Base-by-base conservation (phyloP, 2,113 vertebrate species). In the Hemiscyllium ocellatum region DNA sequence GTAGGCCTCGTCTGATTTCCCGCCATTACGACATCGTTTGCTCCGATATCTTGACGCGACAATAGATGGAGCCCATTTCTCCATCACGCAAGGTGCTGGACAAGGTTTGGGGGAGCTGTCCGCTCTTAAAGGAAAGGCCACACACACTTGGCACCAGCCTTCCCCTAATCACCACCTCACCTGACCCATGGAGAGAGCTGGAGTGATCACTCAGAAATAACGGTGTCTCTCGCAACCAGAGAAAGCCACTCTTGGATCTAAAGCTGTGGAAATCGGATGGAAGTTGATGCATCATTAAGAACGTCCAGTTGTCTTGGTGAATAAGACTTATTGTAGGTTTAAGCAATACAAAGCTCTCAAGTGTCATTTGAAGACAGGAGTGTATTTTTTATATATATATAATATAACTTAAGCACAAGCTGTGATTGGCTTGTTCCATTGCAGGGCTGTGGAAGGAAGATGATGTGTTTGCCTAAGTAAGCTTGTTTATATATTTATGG, bases 401-500 rank as follows among this genome's bases (percentile, higher is more conserved):
- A 8, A 7, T 61, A 7, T 61, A 61, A 61, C 6, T 61, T 61
- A 61, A 61, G 12, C 56, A 61, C 10, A 61, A 7, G 56, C 56
- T 61, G 56, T 1, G 96, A 97, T 96, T 96, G 90, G 93, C 96
- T 94, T 96, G 94, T 96, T 96, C 89, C 89, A 89, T 47, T 86
- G 96, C 96, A 96, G 96, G n/a, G 96, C n/a, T 96, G 66, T 80
- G 95, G 96, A 96, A 68, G 76, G 78, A 96, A 61, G 56, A 61
- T 61, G 56, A 96, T 96, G 96, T 96, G 96, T 96, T 95, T 42
- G 96, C 96, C 96, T 96, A 95, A 96, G 97, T 96, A 89, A 10
- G 24, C 52, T 70, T 89, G 86, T 89, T 50, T 56, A 56, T 52
- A 22, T 56, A 50, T 47, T 56, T 22, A 61, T 87, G 85, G 85